phyloP scores from a whole-genome alignment of 2,797 vertebrate genomes.

The Apodemus agrarius region DNA sequence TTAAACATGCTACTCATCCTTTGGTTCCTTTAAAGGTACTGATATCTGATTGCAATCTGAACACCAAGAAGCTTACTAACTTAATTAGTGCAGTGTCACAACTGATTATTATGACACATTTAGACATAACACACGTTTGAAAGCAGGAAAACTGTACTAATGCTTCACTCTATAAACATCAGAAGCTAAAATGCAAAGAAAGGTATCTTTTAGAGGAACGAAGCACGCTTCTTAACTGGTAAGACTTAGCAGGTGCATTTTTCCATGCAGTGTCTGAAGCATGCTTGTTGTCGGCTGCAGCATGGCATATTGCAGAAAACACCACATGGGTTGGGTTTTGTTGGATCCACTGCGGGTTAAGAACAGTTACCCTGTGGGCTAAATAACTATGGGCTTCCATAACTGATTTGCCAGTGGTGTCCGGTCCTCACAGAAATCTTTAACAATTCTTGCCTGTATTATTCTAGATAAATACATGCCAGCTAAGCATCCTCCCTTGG shows the following conservation, averaged over 20 bases:
- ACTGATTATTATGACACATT: constrained; percentile 12
- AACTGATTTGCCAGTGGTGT: neutral
- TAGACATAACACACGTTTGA: constrained; percentile 45
- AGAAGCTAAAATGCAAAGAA: constrained; percentile 41
- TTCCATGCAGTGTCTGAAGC: neutral
- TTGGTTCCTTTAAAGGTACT: constrained; percentile 45
- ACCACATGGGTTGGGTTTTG: neutral
- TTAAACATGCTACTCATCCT: neutral
- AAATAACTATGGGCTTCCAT: neutral
- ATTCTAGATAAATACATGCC: constrained; percentile 22
- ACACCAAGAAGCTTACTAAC: constrained; percentile 26
- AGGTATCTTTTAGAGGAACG: neutral
- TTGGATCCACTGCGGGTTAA: neutral
- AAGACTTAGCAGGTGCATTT: neutral
- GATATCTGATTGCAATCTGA: constrained; percentile 36
- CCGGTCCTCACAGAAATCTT: neutral
- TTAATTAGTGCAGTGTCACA: constrained; percentile 31
- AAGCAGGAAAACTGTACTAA: constrained; percentile 48
- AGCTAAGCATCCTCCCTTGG: constrained; percentile 22
- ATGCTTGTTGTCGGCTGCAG: neutral
- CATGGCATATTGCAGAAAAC: neutral
- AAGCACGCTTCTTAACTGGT: neutral
- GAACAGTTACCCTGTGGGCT: neutral
- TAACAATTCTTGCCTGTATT: neutral
- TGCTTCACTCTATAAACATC: neutral